These are phyloP conservation scores for Poecilia velifera DNA, from an alignment of 2,797 vertebrate genomes.

Conservation along the genomic window DNA sequence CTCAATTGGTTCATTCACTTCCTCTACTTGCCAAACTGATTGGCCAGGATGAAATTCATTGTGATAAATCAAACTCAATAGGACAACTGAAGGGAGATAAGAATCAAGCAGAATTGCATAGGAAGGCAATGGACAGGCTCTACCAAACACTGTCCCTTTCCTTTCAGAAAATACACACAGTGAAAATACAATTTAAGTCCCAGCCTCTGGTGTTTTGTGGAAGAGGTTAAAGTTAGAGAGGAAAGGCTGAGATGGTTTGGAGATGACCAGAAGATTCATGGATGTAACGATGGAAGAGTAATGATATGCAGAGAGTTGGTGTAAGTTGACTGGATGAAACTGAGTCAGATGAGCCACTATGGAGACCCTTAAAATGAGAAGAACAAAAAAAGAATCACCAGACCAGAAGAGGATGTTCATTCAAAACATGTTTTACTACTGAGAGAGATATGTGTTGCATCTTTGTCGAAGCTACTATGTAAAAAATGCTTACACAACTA, in stretches of 20 bases:
- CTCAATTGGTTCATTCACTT: too few species aligned
- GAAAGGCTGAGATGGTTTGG: not conserved
- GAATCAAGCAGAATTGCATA: too few species aligned
- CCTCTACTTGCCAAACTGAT: too few species aligned
- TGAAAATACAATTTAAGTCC: not conserved
- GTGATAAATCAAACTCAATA: too few species aligned
- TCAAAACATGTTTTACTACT: not conserved
- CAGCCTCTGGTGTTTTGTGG: not conserved
- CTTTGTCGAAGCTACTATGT: not conserved
- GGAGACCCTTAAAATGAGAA: not conserved
- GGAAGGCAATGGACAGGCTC: too few species aligned
- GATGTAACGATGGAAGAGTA: not conserved
- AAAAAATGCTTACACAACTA: slow-evolving; percentile 1
- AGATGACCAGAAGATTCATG: not conserved
- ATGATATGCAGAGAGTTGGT: not conserved
- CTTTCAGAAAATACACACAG: not conserved
- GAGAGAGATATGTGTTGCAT: not conserved
- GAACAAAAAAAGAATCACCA: not conserved
- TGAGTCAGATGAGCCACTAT: not conserved
- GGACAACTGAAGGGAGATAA: too few species aligned
- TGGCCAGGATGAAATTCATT: too few species aligned
- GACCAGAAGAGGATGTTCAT: not conserved
- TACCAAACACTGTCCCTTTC: not conserved
- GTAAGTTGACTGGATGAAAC: not conserved
- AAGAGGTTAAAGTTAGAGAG: not conserved